These are phyloP conservation scores for Heteronetta atricapilla DNA, from an alignment of 2,113 vertebrate genomes.

Conservation along the genomic window DNA sequence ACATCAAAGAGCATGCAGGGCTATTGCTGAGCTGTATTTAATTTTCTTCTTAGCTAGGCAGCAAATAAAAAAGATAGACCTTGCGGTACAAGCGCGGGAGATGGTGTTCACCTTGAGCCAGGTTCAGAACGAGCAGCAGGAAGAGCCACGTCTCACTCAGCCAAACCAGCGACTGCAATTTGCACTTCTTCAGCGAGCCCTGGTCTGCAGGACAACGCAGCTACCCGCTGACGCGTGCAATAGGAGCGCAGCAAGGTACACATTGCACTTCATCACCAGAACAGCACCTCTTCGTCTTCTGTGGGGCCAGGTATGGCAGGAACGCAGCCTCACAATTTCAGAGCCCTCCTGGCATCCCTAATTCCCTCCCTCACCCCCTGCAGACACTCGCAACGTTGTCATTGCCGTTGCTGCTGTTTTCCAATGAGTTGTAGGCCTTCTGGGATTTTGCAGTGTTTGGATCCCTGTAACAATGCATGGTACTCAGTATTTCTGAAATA, in stretches of 20 bases:
- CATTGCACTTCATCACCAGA: neutral
- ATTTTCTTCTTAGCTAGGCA: neutral
- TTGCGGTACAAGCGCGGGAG: neutral
- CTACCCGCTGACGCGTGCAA: neutral
- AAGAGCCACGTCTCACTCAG: neutral
- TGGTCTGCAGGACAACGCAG: accelerated
- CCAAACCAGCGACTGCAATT: neutral
- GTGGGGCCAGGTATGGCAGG: neutral
- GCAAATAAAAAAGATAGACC: neutral
- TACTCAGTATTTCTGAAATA: neutral
- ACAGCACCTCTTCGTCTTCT: neutral
- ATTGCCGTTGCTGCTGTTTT: neutral
- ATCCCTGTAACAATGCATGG: neutral
- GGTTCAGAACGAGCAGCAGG: neutral
- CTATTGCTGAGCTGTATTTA: neutral
- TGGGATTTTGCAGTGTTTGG: neutral
- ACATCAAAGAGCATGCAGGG: neutral
- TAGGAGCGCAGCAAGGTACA: neutral
- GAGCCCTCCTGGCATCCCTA: neutral
- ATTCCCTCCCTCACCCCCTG: neutral
- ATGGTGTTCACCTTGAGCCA: neutral
- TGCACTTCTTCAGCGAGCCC: neutral
- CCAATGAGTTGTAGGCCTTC: neutral
- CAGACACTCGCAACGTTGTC: neutral
- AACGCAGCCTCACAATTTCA: neutral